A percentile compares a stretch with the other conserved stretches of the same genome.
These are phyloP conservation scores for Elgaria multicarinata DNA, from an alignment of 2,113 vertebrate species.

Conservation along the genomic window DNA sequence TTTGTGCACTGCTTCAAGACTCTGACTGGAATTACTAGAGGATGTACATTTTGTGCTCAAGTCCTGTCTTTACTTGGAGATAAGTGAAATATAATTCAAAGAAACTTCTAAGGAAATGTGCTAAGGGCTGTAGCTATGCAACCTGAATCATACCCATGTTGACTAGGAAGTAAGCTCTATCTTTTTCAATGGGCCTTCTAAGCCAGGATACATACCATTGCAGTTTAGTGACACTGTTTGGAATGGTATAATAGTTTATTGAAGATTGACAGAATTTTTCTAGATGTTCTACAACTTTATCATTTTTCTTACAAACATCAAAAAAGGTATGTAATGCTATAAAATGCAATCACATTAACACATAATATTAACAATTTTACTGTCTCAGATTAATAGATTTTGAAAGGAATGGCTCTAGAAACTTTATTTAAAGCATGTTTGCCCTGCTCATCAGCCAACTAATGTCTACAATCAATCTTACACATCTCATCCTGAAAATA, in stretches of 20 bases:
- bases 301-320: not conserved
- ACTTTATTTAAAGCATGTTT: not conserved
- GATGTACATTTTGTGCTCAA: not conserved
- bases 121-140: not conserved
- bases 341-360: not conserved
- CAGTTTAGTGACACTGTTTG: not conserved
- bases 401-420: not conserved
- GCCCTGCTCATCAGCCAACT: not conserved
- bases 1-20: conserved; percentile 4
- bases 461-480: conserved; percentile 61
- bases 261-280: not conserved
- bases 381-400: conserved; percentile 1
- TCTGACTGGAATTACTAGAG: not conserved
- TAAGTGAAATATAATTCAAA: not conserved
- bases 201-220: not conserved
- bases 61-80: not conserved
- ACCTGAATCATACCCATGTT: not conserved
- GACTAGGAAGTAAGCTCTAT: not conserved
- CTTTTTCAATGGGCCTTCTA: not conserved
- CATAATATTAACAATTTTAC: not conserved
- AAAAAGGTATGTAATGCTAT: conserved; percentile 22
- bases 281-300: not conserved
- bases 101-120: not conserved
- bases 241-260: not conserved
- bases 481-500: conserved; percentile 58